Conservation (phyloP, 2,797 vertebrate species). For the Tauraco hartlaubi region DNA sequence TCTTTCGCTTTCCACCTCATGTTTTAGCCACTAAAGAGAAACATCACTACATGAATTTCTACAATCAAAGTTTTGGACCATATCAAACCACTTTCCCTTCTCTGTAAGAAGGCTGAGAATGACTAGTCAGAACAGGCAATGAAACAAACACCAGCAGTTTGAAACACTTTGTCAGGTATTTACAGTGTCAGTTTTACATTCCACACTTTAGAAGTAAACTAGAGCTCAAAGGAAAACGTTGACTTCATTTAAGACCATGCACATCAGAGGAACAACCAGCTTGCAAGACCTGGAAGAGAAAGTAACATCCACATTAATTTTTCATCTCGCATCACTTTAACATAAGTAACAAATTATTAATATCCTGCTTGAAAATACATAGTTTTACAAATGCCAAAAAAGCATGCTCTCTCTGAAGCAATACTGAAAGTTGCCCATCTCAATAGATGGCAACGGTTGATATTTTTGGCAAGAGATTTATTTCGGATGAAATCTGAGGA, state of each 20-base stretch:
- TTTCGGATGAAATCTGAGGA: background rate
- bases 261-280: slow-evolving; percentile 3
- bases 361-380: slow-evolving; percentile 5
- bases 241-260: background rate
- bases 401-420: background rate
- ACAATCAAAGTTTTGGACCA: background rate
- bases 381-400: slow-evolving; percentile 2
- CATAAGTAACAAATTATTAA: slow-evolving; percentile 57
- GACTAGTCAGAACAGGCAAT: background rate
- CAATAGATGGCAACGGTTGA: background rate
- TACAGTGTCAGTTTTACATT: background rate
- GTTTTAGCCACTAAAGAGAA: background rate
- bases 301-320: slow-evolving; percentile 31
- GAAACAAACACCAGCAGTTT: background rate
- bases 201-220: background rate
- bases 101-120: background rate
- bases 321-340: slow-evolving; percentile 50
- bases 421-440: background rate
- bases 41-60: background rate
- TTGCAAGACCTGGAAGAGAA: background rate
- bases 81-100: background rate
- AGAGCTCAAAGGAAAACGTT: background rate
- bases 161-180: slow-evolving; percentile 2
- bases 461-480: slow-evolving; percentile 1
- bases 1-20: background rate